Evolutionary conservation across 2,113 vertebrate genomes (phyloP).

Genomic region (Rissa tridactyla): DNA sequence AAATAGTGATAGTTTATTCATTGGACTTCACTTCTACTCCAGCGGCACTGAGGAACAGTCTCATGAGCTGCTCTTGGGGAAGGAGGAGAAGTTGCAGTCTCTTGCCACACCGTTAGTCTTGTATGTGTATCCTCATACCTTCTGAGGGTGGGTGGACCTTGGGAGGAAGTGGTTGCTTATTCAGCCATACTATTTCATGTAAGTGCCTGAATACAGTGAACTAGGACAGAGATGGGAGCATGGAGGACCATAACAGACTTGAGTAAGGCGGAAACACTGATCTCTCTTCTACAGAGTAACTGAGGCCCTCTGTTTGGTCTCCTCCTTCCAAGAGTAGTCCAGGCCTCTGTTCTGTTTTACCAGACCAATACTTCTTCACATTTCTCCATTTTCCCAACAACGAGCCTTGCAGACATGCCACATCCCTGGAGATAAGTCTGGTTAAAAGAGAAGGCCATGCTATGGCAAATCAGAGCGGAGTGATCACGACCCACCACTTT

Average conservation of each 20-base stretch:
- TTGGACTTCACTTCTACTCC: not conserved
- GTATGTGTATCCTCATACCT: rapidly evolving
- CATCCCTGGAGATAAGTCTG: not conserved
- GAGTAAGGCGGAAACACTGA: not conserved
- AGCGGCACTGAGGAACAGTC: not conserved
- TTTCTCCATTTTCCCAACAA: not conserved
- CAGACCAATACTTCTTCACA: not conserved
- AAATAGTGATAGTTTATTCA: not conserved
- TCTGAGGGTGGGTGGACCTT: not conserved
- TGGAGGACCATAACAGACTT: not conserved
- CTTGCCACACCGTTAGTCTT: not conserved
- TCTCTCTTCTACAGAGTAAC: not conserved
- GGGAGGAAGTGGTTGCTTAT: not conserved
- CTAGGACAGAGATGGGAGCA: not conserved
- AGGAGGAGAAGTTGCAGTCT: not conserved
- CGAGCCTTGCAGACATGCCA: not conserved
- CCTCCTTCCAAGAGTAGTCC: not conserved
- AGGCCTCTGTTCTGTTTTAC: not conserved
- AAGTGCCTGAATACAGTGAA: not conserved
- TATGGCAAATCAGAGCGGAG: not conserved
- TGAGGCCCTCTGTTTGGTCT: not conserved
- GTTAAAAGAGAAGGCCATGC: not conserved
- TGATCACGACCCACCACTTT: not conserved
- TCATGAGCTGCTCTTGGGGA: not conserved
- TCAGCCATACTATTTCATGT: not conserved